Percentiles rank a stretch among this genome's conserved stretches.
These are phyloP conservation scores for Urechis unicinctus DNA, from an alignment of 2,888 invertebrate species.

Conservation along the genomic window DNA sequence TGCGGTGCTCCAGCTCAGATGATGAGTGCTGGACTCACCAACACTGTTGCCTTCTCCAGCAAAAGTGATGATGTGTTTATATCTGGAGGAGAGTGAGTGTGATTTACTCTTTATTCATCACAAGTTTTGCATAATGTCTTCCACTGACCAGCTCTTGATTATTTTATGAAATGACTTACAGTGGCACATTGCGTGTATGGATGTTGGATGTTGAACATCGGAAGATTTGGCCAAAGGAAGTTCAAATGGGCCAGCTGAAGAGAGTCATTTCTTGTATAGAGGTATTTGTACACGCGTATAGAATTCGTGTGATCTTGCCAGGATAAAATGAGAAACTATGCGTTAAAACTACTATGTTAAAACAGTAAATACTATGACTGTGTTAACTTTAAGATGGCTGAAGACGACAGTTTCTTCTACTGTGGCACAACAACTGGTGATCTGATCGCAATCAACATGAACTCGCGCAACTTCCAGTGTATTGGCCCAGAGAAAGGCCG, in stretches of 20 bases:
- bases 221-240: conserved; percentile 65
- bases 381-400: conserved; percentile 59
- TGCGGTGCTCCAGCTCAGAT: conserved; percentile 62
- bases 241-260: conserved; percentile 71
- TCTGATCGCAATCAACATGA: conserved; percentile 53
- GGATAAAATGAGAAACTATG: background rate
- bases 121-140: background rate
- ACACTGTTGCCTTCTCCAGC: conserved; percentile 54
- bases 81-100: conserved; percentile 51
- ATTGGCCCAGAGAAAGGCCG: conserved; percentile 32
- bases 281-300: no score
- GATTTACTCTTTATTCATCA: background rate
- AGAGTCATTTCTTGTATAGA: conserved; percentile 70
- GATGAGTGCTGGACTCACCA: conserved; percentile 68
- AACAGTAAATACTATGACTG: background rate
- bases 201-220: conserved; percentile 58
- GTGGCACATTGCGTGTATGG: conserved; percentile 50
- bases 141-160: conserved; percentile 1
- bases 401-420: conserved; percentile 67
- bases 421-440: conserved; percentile 83
- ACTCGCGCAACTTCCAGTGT: conserved; percentile 34
- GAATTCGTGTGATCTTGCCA: no score
- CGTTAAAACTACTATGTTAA: background rate
- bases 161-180: conserved; percentile 22
- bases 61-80: conserved; percentile 44